phyloP scores from a whole-genome alignment of 2,113 vertebrate genomes.

The Elachura formosa region DNA sequence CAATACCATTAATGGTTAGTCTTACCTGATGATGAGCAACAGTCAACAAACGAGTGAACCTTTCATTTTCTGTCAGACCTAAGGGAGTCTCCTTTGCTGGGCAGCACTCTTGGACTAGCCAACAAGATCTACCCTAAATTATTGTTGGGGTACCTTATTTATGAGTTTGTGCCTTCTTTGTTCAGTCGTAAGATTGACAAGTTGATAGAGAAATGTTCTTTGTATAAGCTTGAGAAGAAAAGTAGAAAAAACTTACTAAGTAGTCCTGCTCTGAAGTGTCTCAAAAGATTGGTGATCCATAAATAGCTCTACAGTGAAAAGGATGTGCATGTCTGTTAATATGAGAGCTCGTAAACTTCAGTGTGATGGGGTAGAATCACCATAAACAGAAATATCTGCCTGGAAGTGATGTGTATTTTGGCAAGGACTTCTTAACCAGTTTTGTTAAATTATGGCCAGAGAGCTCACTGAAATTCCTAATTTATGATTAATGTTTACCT shows the following conservation, averaged over 20 bases:
- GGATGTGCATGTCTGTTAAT: rapidly evolving
- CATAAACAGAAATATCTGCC: not conserved
- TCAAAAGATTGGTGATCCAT: not conserved
- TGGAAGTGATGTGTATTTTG: not conserved
- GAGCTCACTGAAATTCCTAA: not conserved
- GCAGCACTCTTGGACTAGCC: not conserved
- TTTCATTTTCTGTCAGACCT: not conserved
- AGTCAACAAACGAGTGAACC: not conserved
- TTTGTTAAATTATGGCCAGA: not conserved
- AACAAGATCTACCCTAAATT: not conserved
- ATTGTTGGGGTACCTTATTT: not conserved
- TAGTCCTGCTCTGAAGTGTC: too few relatives aligned
- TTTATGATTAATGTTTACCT: not conserved
- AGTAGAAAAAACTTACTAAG: too few relatives aligned
- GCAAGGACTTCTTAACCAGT: not conserved
- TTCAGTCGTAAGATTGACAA: not conserved
- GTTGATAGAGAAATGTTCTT: not conserved
- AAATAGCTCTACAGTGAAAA: not conserved
- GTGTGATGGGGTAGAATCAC: not conserved
- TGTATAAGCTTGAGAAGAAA: not conserved
- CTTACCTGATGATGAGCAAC: not conserved
- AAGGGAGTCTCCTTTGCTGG: not conserved
- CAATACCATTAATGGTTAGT: not conserved
- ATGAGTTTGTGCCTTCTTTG: not conserved
- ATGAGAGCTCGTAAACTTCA: not conserved